These are phyloP conservation scores for Anolis carolinensis DNA, from an alignment of 2,113 vertebrate species.

Conservation along the genomic window DNA sequence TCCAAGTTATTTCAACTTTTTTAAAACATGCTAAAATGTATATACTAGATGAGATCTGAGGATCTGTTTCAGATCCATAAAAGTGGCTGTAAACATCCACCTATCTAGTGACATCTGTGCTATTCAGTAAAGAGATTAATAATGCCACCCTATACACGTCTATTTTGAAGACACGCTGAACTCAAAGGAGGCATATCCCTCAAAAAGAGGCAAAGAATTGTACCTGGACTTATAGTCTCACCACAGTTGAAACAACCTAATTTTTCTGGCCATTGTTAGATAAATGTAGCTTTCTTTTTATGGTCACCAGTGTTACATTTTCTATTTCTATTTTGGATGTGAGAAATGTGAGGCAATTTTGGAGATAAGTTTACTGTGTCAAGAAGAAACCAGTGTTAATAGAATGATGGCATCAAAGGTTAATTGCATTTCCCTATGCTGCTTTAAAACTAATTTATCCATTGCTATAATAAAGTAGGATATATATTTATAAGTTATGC, in stretches of 20 bases:
- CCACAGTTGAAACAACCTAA: neutral
- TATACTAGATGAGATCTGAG: neutral
- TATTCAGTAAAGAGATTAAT: neutral
- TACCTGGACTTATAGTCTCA: neutral
- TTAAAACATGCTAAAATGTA: neutral
- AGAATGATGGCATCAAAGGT: neutral
- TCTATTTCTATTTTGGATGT: neutral
- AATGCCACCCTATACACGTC: neutral
- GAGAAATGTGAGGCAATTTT: neutral
- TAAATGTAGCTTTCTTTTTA: neutral
- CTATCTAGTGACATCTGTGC: neutral
- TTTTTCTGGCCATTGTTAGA: conserved; percentile 3
- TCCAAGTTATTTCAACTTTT: neutral
- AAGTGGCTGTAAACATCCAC: neutral
- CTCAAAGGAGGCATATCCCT: neutral
- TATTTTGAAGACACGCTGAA: neutral
- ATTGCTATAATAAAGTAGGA: neutral
- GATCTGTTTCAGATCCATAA: neutral
- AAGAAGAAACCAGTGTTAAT: neutral
- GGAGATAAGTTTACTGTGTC: neutral
- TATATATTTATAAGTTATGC: neutral
- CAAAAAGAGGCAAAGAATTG: no score
- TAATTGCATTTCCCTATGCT: neutral
- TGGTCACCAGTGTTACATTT: neutral
- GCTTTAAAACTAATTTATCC: neutral